phyloP scores from a whole-genome alignment of 2,888 invertebrate genomes.

The Lithophane leautieri region DNA sequence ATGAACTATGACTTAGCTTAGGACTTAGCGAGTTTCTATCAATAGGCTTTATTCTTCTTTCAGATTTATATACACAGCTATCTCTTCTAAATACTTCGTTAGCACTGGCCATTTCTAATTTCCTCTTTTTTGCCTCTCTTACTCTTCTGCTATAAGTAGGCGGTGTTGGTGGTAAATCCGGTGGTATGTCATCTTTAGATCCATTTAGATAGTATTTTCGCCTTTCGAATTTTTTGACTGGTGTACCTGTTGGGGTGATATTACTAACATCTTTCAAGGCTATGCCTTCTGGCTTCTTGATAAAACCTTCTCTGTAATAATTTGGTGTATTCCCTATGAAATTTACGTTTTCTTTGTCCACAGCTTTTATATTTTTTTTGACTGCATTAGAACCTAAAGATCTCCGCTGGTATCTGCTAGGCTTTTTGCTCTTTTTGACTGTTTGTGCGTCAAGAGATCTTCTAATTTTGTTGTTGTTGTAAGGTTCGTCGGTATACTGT shows the following conservation, averaged over 20 bases:
- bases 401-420: conserved; percentile 86
- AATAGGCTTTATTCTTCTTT: conserved; percentile 80
- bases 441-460: conserved; percentile 85
- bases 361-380: conserved; percentile 79
- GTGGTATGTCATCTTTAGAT: conserved; percentile 80
- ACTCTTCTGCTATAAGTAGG: conserved; percentile 87
- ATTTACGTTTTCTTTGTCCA: conserved; percentile 88
- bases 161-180: conserved; percentile 84
- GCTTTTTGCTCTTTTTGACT: conserved; percentile 86
- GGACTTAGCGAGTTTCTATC: conserved; percentile 76
- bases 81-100: conserved; percentile 82
- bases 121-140: conserved; percentile 87
- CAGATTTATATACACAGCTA: conserved; percentile 83
- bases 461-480: conserved; percentile 74
- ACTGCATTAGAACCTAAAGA: conserved; percentile 82
- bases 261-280: conserved; percentile 91
- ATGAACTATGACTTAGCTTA: conserved; percentile 82
- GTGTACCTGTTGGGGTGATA: conserved; percentile 89
- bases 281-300: conserved; percentile 87
- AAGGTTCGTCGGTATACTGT: conserved; percentile 71
- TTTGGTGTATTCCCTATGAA: conserved; percentile 91
- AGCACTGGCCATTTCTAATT: conserved; percentile 85
- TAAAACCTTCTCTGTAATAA: conserved; percentile 90
- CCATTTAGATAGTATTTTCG: conserved; percentile 77
- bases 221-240: conserved; percentile 80